Percentiles rank a stretch among this genome's conserved stretches.
phyloP scores from a whole-genome alignment of 2,888 invertebrate genomes.

The Drosophila lutescens region DNA sequence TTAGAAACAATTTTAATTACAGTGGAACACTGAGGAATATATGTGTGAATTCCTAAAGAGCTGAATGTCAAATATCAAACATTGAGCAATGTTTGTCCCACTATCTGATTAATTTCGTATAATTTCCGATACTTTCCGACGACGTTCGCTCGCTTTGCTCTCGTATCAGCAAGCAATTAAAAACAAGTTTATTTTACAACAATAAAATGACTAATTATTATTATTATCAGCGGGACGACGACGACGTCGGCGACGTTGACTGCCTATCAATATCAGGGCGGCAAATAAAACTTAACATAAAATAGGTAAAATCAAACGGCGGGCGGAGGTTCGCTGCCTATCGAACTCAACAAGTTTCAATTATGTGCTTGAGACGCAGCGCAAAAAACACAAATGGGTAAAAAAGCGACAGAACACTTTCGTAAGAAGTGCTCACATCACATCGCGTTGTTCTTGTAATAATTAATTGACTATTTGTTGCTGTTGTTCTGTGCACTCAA shows the following conservation, averaged over 20 bases:
- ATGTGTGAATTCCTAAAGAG: neutral
- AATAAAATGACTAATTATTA: conserved; percentile 80
- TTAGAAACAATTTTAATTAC: conserved; percentile 25
- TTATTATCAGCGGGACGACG: conserved; percentile 61
- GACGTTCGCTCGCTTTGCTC: conserved; percentile 29
- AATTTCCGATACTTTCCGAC: conserved; percentile 32
- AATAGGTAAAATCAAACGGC: conserved; percentile 50
- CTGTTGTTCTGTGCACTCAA: conserved; percentile 64
- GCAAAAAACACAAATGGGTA: conserved; percentile 32
- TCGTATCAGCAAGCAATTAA: conserved; percentile 71
- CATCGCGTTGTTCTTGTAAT: conserved; percentile 60
- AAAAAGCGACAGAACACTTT: conserved; percentile 65
- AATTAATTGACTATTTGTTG: conserved; percentile 80
- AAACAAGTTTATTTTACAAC: conserved; percentile 80
- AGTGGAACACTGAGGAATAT: conserved; percentile 15
- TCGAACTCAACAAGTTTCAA: conserved; percentile 75
- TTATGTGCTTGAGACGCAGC: conserved; percentile 66
- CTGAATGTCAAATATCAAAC: conserved; percentile 17
- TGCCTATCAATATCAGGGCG: conserved; percentile 68
- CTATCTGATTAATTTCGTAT: conserved; percentile 44
- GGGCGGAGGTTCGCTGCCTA: conserved; percentile 27
- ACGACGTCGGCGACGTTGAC: conserved; percentile 5
- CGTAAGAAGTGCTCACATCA: conserved; percentile 63
- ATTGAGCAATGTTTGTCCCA: conserved; percentile 26
- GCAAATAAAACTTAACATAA: conserved; percentile 78